A percentile compares a stretch with the other conserved stretches of the same genome.
phyloP scores from a whole-genome alignment of 2,888 invertebrate genomes.

The Agrilus mali region DNA sequence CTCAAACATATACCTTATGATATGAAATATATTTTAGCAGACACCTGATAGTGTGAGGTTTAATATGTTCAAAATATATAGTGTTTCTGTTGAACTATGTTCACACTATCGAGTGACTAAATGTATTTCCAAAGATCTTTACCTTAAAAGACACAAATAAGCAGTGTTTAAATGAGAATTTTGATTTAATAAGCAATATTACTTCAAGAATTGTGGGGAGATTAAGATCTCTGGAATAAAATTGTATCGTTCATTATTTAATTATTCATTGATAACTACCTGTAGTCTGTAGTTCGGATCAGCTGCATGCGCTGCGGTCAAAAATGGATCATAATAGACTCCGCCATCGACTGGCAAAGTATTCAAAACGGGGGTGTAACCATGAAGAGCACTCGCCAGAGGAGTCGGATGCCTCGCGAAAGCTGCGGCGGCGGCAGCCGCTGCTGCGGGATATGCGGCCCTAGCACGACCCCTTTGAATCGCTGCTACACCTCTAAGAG shows the following conservation, averaged over 20 bases:
- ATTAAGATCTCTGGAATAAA: too few species aligned
- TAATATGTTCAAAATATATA: too few species aligned
- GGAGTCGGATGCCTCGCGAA: slow-evolving; percentile 54
- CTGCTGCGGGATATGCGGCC: slow-evolving; percentile 53
- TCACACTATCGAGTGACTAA: too few species aligned
- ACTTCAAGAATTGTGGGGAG: too few species aligned
- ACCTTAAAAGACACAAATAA: too few species aligned
- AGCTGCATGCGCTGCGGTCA: slow-evolving; percentile 69
- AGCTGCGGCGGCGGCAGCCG: slow-evolving; percentile 60
- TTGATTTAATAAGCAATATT: too few species aligned
- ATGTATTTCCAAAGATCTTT: too few species aligned
- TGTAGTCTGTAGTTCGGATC: slow-evolving; percentile 85
- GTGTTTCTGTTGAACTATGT: too few species aligned
- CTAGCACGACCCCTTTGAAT: slow-evolving; percentile 65
- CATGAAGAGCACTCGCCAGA: slow-evolving; percentile 65
- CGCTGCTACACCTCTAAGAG: slow-evolving; percentile 72
- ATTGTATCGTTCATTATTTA: not conserved
- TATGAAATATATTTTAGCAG: too few species aligned
- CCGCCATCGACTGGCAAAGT: slow-evolving; percentile 45
- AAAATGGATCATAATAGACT: slow-evolving; percentile 92
- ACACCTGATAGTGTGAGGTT: too few species aligned
- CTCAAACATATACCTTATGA: too few species aligned
- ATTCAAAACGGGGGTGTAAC: slow-evolving; percentile 58
- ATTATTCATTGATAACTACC: slow-evolving; percentile 40
- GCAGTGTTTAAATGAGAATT: too few species aligned